Evolutionary conservation across 92 coral and sea anemone genomes (phyloP), one percentile per base, ranked within the genome.

Genomic region (Phenganax subtilis): DNA sequence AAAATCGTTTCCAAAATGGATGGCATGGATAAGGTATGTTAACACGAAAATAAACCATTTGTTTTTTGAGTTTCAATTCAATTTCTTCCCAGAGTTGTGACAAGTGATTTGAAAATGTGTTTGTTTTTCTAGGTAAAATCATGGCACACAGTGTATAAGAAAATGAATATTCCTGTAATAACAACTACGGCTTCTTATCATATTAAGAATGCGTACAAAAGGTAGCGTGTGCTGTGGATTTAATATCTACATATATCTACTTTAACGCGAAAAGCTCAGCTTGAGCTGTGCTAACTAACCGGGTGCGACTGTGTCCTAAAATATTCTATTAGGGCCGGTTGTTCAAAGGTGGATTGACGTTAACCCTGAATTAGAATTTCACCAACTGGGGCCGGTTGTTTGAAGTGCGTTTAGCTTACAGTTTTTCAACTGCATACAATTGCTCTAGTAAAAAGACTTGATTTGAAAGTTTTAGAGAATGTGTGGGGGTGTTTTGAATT

Each of bases 181-280:
- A 96, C 98, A 29, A 96, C 98, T 30, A 94, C 97, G 63, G 98
- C 97, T 27, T 91, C 94, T 55, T 96, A 94, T 55, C 98, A 94
- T 66, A 94, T 94, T 53, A 94, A 94, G 84, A 94, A 91, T 96
- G 91, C 98, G 57, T 94, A 94, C 77, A 94, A 91, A 87, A 91
- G 89, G 98, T 91, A 86, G 10, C 3, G 10, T 63, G 11, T 10
- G n/a, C 12, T 62, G 47, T 20, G 74, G 70, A 17, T 53, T 61
- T 14, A 61, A 61, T 5, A 8, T 61, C 1, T 1, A 7, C 67
- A 15, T 61, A 15, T 61, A 37, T 37, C 5, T 37, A 37, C 47
- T 1, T 37, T 37, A 37, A 37, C 5, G 47, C 47, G 5, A 37
- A 5, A 2, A 37, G 47, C 47, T 37, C 47, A 37, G 47, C 5